Percentiles rank a stretch among this genome's conserved stretches.
phyloP scores from a whole-genome alignment of 2,113 vertebrate species.

The Erythrocercus mccallii region DNA sequence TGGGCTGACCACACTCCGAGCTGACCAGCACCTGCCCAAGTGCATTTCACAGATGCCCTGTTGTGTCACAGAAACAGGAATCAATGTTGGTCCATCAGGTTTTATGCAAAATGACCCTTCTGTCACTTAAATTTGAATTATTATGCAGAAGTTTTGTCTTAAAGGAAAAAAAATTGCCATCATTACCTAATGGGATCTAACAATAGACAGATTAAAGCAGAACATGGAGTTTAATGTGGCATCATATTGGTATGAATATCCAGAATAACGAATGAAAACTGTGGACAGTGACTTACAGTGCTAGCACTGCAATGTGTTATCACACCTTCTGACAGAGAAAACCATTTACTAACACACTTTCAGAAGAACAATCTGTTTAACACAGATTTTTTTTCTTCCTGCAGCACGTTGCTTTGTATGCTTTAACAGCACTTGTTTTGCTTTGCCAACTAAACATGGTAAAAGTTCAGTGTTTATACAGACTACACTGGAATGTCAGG shows the following conservation, averaged over 20 bases:
- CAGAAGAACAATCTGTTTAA: background rate
- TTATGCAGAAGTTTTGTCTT: background rate
- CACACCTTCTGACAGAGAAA: background rate
- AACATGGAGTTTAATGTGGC: background rate
- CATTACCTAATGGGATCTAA: background rate
- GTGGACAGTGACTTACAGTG: background rate
- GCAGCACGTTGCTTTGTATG: background rate
- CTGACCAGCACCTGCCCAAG: background rate
- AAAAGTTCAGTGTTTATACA: slow-evolving; percentile 1
- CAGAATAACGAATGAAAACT: background rate
- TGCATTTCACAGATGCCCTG: background rate
- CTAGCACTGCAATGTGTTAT: background rate
- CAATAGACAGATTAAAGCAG: background rate
- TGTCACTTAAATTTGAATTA: background rate
- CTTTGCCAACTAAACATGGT: background rate
- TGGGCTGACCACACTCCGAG: background rate
- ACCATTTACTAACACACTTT: background rate
- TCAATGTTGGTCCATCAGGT: background rate
- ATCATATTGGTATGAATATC: background rate
- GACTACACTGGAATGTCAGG: slow-evolving; percentile 51
- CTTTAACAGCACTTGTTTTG: background rate
- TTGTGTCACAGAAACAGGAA: background rate
- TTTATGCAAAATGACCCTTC: background rate
- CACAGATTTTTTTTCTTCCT: background rate
- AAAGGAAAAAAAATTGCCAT: background rate